phyloP scores from a whole-genome alignment of 2,113 vertebrate species.

The Bagarius yarrelli region DNA sequence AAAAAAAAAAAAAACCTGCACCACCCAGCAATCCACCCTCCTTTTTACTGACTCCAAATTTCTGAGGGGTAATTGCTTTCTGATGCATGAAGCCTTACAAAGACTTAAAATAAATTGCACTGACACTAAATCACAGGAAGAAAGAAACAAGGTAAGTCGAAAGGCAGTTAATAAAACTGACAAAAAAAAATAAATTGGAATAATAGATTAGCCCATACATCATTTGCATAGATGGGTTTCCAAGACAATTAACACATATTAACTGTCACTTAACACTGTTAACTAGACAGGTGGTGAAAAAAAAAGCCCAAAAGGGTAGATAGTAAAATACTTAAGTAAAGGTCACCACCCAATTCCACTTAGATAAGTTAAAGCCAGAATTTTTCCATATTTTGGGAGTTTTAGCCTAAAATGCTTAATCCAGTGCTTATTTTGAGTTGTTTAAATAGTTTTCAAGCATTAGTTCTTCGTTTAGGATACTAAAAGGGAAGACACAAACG shows the following conservation, averaged over 20 bases:
- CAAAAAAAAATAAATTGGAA: conserved; percentile 23
- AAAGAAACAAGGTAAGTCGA: conserved; percentile 29
- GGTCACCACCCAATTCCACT: neutral
- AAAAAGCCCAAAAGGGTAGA: neutral
- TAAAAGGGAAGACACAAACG: no score
- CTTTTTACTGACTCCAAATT: conserved; percentile 30
- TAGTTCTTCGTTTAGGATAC: no score
- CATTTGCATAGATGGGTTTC: neutral
- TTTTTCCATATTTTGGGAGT: no score
- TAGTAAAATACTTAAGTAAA: neutral
- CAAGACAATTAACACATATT: neutral
- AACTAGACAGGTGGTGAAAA: neutral
- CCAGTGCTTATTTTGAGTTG: no score
- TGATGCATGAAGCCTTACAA: conserved; percentile 40
- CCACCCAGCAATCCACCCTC: conserved; percentile 30
- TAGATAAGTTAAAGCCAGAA: neutral
- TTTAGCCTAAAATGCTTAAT: no score
- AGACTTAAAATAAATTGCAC: conserved; percentile 45
- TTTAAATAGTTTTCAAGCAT: no score
- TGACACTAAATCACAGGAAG: conserved; percentile 34
- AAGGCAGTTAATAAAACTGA: no score
- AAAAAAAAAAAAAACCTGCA: conserved; percentile 7
- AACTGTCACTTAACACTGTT: neutral
- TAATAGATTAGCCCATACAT: neutral
- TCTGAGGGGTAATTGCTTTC: conserved; percentile 34